Conservation (phyloP, 1,140 invertebrate species). For the Conus ventricosus region DNA sequence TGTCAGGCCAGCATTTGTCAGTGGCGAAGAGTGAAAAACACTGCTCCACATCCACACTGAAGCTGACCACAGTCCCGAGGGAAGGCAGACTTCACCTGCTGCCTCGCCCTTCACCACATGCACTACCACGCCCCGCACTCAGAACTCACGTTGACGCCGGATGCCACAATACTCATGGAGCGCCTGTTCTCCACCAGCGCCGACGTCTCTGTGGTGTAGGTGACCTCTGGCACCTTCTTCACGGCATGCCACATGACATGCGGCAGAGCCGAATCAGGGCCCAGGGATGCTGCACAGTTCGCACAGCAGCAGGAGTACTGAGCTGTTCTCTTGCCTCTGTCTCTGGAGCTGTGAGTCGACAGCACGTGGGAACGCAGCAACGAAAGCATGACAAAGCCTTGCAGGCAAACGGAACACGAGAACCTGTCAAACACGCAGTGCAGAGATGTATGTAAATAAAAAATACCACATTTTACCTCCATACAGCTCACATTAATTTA, state of each 20-base stretch:
- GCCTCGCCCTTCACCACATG: too few species aligned
- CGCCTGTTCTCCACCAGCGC: not conserved
- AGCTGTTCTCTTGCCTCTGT: not conserved
- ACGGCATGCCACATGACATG: slow-evolving; percentile 19
- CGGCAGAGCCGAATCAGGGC: not conserved
- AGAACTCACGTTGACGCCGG: not conserved
- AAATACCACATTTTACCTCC: too few species aligned
- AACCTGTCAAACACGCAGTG: not conserved
- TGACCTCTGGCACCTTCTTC: not conserved
- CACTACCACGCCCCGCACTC: too few species aligned
- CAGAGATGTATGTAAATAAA: too few species aligned
- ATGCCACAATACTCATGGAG: not conserved
- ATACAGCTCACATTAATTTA: too few species aligned
- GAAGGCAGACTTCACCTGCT: too few species aligned
- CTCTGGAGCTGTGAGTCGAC: not conserved
- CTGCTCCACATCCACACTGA: too few species aligned
- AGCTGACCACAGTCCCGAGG: too few species aligned
- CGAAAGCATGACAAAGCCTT: slow-evolving; percentile 6
- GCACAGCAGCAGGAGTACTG: not conserved
- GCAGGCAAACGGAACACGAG: not conserved
- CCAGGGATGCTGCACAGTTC: not conserved
- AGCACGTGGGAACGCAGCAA: slow-evolving; percentile 3
- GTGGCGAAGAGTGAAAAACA: too few species aligned
- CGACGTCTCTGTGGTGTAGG: not conserved
- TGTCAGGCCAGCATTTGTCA: too few species aligned